Evolutionary conservation across 2,888 invertebrate genomes (phyloP), one percentile per base, ranked within the genome.

Genomic region (Cerastis leucographa): DNA sequence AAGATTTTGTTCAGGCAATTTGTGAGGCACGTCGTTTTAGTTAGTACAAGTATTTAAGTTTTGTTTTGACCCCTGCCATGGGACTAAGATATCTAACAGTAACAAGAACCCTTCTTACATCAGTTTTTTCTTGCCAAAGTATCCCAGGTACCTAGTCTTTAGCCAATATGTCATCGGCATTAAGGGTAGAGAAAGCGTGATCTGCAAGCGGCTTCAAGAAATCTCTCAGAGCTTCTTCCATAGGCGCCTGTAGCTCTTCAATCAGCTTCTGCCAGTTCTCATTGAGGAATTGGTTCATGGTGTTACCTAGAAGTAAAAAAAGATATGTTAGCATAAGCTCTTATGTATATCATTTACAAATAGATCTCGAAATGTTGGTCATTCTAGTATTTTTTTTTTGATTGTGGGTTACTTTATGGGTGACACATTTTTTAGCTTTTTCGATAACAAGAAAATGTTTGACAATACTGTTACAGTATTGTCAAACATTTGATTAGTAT

Each of bases 261-360:
- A 97, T 97, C 1, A 98, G 96, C 49, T 97, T 97, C 87, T 97
- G 97, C 98, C 98, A 98, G 91, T 98, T 98, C 67, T 98, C 98
- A 89, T 98, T 98, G 40, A 98, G 92, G 91, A 98, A 98, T 49
- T 97, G 93, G 91, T 98, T 98, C 97, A 98, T 98, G 3, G 97
- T 97, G 35, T 97, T 96, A 46, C 98, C 98, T 97, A 90, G n/a
- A 67, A 77, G 8, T 8, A 14, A 29, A 22, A 7, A 0, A 40
- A 56, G 19, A 0, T 0, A 0, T 64, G 42, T 71, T 11, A 62
- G n/a, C 0, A 56, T 12, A 9, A 0, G 25, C 7, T 17, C 2
- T 8, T 35, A 35, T 2, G 35, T 17, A 56, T 56, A 25, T 8
- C 0, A 29, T 19, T 76, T 42, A 49, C 1, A 42, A 4, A 5